Evolutionary conservation across 1,140 invertebrate species (phyloP), one percentile per base, ranked within the genome.

Genomic region (Drosophila takahashii): DNA sequence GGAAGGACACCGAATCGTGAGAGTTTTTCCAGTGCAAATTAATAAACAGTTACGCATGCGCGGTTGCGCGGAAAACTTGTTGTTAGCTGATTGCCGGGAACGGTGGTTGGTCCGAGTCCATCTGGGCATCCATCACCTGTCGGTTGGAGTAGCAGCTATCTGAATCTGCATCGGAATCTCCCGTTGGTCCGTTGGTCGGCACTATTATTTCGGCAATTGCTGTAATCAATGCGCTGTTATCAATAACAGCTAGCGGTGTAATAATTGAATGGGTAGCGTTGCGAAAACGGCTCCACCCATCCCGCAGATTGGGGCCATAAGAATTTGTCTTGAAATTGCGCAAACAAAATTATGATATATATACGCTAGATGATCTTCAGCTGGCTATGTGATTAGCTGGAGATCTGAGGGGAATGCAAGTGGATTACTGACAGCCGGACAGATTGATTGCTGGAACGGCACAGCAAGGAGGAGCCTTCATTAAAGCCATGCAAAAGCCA

Each of bases 31-130:
- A 52, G 39, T 44, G 61, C 69, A 77, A 87, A 87, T 86, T 86
- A 86, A 86, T 87, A 83, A 86, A 86, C 83, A 86, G 83, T 86
- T 86, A 86, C 83, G 83, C 83, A 86, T 87, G 83, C 79, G 70
- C 75, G 44, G 70, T 70, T 41, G 62, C 36, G 54, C 39, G 54
- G 42, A 64, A 59, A 84, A 79, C 80, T 71, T 66, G 80, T 77
- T 86, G 81, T 47, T 60, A 13, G 39, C 41, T 78, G 76, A 79
- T 79, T 80, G 64, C 62, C 48, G 56, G 22, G 16, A 34, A 3
- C 41, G 42, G 48, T 16, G 42, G 48, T 16, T 3, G 18, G 16
- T 42, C 37, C 29, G 44, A 45, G 50, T 22, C 22, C 5, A 3
- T n/a, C n/a, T 18, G 9, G 26, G 71, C 72, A 77, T 77, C 73